These are phyloP conservation scores for Poecilia velifera DNA, from an alignment of 2,797 vertebrate species.

Conservation along the genomic window DNA sequence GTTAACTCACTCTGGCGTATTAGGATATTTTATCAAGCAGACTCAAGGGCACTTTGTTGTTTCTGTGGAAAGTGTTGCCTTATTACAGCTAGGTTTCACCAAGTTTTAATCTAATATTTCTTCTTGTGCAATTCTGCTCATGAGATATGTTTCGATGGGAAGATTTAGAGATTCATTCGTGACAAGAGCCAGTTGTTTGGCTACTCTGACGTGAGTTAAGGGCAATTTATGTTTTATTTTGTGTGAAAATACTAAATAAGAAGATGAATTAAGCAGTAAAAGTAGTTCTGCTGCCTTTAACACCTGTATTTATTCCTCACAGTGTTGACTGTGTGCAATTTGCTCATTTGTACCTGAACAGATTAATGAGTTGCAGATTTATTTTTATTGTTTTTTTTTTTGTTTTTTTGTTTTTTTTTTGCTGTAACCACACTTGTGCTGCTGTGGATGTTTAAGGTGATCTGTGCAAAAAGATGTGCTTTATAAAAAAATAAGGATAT, in stretches of 20 bases:
- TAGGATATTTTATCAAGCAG: constrained; percentile 10
- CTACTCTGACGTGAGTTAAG: neutral
- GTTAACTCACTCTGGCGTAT: neutral
- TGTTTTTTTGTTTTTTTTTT: constrained; percentile 15
- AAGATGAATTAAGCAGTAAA: neutral
- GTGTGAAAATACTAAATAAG: constrained; percentile 3
- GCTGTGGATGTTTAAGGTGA: constrained; percentile 43
- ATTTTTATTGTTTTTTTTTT: constrained; percentile 2
- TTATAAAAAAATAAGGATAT: constrained; percentile 26
- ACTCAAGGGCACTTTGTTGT: neutral
- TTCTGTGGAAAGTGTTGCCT: neutral
- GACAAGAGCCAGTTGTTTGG: neutral
- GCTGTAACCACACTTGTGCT: constrained; percentile 28
- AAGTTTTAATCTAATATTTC: constrained; percentile 10
- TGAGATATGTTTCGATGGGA: neutral
- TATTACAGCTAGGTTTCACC: constrained; percentile 2
- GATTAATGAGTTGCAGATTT: constrained; percentile 34
- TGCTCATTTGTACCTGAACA: constrained; percentile 59
- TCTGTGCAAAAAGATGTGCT: constrained; percentile 32
- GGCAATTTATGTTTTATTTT: constrained; percentile 1
- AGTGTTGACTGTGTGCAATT: constrained; percentile 37
- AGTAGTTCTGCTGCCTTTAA: constrained; percentile 4
- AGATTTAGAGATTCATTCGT: constrained; percentile 2
- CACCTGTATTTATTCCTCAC: constrained; percentile 38
- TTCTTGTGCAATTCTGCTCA: neutral